These are phyloP conservation scores for Cordilura impudica DNA, from an alignment of 2,888 invertebrate genomes.

Conservation along the genomic window DNA sequence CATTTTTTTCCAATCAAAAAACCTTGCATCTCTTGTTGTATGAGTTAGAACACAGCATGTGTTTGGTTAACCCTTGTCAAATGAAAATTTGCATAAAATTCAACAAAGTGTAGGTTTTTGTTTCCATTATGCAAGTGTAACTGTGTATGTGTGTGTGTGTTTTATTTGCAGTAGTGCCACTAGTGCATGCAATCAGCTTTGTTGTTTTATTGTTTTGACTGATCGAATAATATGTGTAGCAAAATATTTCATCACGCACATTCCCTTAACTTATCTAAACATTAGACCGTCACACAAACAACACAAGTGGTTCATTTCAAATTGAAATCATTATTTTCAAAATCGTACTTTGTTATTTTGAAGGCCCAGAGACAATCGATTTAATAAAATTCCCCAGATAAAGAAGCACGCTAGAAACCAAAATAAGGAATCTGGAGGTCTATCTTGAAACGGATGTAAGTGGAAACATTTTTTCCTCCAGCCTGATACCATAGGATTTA, in stretches of 20 bases:
- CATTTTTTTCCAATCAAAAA: slow-evolving; percentile 35
- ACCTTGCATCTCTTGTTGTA: slow-evolving; percentile 41
- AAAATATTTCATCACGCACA: slow-evolving; percentile 50
- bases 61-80: slow-evolving; percentile 63
- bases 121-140: background rate
- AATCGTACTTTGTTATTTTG: too few species aligned
- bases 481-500: too few species aligned
- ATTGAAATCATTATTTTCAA: too few species aligned
- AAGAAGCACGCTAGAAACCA: too few species aligned
- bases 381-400: too few species aligned
- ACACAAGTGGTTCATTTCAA: slow-evolving; percentile 6
- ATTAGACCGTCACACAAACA: background rate
- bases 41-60: slow-evolving; percentile 56
- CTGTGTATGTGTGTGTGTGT: background rate
- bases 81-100: slow-evolving; percentile 62
- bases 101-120: slow-evolving; percentile 37
- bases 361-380: too few species aligned
- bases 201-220: slow-evolving; percentile 47
- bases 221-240: slow-evolving; percentile 46
- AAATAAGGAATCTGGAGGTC: too few species aligned
- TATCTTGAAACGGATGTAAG: too few species aligned
- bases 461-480: too few species aligned
- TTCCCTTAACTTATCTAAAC: slow-evolving; percentile 20
- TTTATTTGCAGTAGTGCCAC: slow-evolving; percentile 44
- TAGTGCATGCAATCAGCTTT: slow-evolving; percentile 51